Conservation (phyloP, 2,113 vertebrate species). For the Lophura nycthemera region DNA sequence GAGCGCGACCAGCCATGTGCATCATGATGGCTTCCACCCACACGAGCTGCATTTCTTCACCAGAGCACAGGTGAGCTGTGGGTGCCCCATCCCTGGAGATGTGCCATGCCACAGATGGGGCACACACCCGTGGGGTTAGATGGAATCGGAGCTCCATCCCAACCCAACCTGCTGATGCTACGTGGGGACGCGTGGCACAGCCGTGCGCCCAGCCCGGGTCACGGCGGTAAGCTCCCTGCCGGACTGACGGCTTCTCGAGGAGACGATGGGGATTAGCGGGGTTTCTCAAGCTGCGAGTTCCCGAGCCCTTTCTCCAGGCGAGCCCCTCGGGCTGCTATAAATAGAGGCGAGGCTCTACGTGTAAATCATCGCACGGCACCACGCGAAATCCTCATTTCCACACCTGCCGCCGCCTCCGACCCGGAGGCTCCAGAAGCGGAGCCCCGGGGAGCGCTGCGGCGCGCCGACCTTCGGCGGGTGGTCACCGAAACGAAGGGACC, state of each 20-base stretch:
- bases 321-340: neutral
- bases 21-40: rapidly evolving
- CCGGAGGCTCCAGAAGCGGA: neutral
- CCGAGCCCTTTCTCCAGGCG: neutral
- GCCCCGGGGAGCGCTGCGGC: neutral
- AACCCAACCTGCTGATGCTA: no score
- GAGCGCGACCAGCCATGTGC: neutral
- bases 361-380: neutral
- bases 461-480: neutral
- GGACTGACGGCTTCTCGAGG: neutral
- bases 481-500: neutral
- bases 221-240: neutral
- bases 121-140: no score
- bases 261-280: neutral
- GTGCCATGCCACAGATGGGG: rapidly evolving
- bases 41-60: neutral
- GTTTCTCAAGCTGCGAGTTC: rapidly evolving
- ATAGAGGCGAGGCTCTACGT: neutral
- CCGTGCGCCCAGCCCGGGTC: neutral
- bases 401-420: rapidly evolving
- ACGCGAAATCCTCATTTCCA: rapidly evolving
- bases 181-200: neutral
- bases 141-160: no score
- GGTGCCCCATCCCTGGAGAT: no score
- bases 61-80: rapidly evolving